Evolutionary conservation across 2,888 invertebrate species (phyloP).

Genomic region (Drosophila nr. medialis): DNA sequence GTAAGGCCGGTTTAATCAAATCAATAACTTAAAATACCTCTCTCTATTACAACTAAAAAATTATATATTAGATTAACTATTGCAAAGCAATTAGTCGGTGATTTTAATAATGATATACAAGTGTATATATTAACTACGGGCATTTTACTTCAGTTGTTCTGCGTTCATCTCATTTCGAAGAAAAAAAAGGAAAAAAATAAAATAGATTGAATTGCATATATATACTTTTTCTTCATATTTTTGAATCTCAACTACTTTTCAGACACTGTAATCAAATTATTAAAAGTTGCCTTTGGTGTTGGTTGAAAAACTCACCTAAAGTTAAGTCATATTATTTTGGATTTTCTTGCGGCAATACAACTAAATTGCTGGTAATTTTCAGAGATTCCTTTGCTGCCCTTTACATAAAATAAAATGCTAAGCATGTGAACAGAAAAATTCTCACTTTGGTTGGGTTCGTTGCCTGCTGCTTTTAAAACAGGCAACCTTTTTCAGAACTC

Average conservation of each 20-base stretch:
- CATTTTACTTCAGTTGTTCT: neutral
- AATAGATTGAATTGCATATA: neutral
- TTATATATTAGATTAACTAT: neutral
- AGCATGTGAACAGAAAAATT: constrained; percentile 1
- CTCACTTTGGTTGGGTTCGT: neutral
- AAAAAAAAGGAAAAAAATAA: neutral
- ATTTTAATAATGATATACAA: neutral
- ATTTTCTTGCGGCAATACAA: neutral
- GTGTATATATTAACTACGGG: neutral
- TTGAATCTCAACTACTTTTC: neutral
- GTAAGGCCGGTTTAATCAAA: neutral
- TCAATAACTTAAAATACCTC: neutral
- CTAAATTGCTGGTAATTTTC: neutral
- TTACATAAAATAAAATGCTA: neutral
- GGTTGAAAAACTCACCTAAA: neutral
- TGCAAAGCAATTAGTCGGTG: neutral
- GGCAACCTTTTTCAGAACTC: constrained; percentile 37
- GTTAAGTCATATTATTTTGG: neutral
- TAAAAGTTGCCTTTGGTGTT: neutral
- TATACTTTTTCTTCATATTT: neutral
- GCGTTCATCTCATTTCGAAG: neutral
- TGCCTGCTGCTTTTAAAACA: constrained; percentile 7
- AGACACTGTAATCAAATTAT: neutral
- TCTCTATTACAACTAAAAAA: neutral
- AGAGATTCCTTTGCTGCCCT: neutral